Evolutionary conservation across 2,888 invertebrate species (phyloP), one percentile per base, ranked within the genome.

Genomic region (Ophioninae sp.): DNA sequence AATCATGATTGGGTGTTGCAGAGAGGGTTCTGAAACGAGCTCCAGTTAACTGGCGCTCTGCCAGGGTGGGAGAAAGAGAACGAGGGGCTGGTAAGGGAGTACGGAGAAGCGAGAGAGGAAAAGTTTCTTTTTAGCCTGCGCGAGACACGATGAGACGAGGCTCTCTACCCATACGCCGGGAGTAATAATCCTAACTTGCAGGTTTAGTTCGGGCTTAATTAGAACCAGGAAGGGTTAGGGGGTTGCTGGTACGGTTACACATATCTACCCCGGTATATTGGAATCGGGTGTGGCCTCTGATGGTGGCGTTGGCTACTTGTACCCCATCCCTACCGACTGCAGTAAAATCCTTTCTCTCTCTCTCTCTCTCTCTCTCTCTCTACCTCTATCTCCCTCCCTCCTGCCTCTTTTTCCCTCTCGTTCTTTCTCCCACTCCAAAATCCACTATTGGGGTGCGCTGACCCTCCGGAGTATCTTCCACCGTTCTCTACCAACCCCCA

Each of bases 121-220:
- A 72, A 83, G 83, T 83, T 80, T 83, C 83, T 83, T 83, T 83
- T 79, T 37, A 57, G 62, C 72, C 13, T 23, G 68, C 61, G 70
- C 65, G 76, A 68, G 76, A 76, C 37, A 75, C 59, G 76, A 73
- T 79, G 72, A 79, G 72, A 72, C 76, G 67, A 73, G 37, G 56
- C 50, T 69, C 65, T 57, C 69, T n/a, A n/a, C 56, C 75, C 72
- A 57, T 72, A 65, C 61, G 50, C 76, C 79, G 76, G 90, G 90
- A 90, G 90, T 90, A 92, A 92, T 92, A 92, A 92, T 91, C 91
- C 91, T 90, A 90, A 91, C 91, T 92, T 90, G 90, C 90, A 88
- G 89, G 89, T 91, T 83, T 90, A 90, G 91, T 89, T 88, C 85
- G 87, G 85, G 91, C 91, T 92, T 91, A 92, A 92, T 92, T 92